Percentiles rank a stretch among this genome's conserved stretches.
phyloP scores from a whole-genome alignment of 2,888 invertebrate genomes.

The Lamellibrachia satsuma region DNA sequence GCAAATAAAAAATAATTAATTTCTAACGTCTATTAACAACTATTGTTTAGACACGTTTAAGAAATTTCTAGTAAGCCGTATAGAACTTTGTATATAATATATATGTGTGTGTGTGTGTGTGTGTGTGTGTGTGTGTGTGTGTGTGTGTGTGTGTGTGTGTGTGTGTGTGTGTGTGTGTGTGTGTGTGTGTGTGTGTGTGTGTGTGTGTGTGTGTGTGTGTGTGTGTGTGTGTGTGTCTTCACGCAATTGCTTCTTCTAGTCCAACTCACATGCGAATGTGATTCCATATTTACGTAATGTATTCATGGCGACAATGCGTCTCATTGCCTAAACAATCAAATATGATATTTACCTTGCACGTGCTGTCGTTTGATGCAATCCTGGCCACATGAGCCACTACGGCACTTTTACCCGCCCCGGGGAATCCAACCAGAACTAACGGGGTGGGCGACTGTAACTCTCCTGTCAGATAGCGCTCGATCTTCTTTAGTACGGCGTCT shows the following conservation, averaged over 20 bases:
- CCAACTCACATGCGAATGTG: not conserved
- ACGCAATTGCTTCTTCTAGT: not conserved
- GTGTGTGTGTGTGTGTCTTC: no score
- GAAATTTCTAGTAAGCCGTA: no score
- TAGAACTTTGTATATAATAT: no score
- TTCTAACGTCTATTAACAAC: no score
- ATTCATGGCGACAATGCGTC: not conserved
- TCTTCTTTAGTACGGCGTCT: conserved; percentile 36
- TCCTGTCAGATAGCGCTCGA: conserved; percentile 38
- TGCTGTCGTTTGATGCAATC: conserved; percentile 32
- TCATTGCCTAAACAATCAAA: not conserved
- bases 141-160: no score
- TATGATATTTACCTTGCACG: conserved; percentile 38
- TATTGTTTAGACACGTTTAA: not conserved
- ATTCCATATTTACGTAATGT: not conserved
- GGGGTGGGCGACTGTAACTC: conserved; percentile 27
- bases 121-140: no score
- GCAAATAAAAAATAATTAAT: no score
- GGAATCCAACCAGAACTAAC: conserved; percentile 42
- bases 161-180: no score
- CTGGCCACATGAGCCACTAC: conserved; percentile 42
- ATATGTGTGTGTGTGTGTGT: no score
- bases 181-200: no score
- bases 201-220: no score
- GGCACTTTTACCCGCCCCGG: conserved; percentile 49